Conservation (phyloP, 2,113 vertebrate species). For the Puffinus mauretanicus region DNA sequence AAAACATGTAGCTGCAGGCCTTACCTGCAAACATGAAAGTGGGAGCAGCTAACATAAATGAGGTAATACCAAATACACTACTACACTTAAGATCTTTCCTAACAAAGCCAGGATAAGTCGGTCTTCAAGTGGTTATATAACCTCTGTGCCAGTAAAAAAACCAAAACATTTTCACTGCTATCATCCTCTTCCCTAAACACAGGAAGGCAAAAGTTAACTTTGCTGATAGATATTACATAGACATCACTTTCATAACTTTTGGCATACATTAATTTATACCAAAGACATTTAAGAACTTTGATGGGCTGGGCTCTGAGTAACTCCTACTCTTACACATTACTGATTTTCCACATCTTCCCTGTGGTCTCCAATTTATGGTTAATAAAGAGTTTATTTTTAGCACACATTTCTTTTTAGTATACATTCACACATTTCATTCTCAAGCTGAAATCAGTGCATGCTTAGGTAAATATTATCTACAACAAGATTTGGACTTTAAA, state of each 20-base stretch:
- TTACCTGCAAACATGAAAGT: neutral
- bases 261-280: neutral
- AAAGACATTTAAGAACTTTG: neutral
- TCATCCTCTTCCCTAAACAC: neutral
- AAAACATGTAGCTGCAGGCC: neutral
- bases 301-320: neutral
- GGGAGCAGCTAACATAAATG: neutral
- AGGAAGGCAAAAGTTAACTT: neutral
- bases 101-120: neutral
- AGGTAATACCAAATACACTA: neutral
- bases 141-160: neutral
- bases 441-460: neutral
- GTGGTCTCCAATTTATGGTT: neutral
- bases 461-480: neutral
- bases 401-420: neutral
- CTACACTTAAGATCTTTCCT: neutral
- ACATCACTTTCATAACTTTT: neutral
- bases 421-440: neutral
- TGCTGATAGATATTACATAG: neutral
- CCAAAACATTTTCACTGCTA: neutral
- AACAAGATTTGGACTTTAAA: neutral
- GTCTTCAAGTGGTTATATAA: neutral
- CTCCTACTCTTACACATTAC: neutral
- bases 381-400: neutral
- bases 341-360: neutral